phyloP scores from a whole-genome alignment of 2,888 invertebrate species.

The Priocnemis perturbator region DNA sequence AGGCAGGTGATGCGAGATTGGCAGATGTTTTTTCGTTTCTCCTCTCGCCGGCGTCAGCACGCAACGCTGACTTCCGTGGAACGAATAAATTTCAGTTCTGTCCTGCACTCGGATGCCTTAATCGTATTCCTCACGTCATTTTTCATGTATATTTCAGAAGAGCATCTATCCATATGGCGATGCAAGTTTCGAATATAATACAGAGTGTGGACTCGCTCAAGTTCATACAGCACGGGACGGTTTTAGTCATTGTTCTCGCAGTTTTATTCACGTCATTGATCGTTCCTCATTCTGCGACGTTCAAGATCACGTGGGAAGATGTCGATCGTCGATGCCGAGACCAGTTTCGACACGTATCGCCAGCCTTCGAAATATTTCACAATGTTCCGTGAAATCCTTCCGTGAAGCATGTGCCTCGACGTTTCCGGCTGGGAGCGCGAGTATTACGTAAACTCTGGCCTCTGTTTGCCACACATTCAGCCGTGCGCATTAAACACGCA shows the following conservation, averaged over 20 bases:
- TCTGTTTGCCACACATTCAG: conserved; percentile 30
- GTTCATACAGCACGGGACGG: too few species aligned
- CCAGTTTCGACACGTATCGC: too few species aligned
- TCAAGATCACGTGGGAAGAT: too few species aligned
- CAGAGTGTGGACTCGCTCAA: too few species aligned
- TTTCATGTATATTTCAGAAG: too few species aligned
- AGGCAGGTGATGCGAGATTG: conserved; percentile 69
- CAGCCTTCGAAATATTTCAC: conserved; percentile 1
- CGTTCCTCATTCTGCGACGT: too few species aligned
- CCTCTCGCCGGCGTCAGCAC: conserved; percentile 32
- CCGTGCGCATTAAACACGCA: conserved; percentile 31
- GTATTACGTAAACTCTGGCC: background rate
- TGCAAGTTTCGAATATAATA: too few species aligned
- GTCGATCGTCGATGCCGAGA: too few species aligned
- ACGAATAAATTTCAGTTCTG: conserved; percentile 28
- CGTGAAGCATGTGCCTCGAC: conserved; percentile 1
- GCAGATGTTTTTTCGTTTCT: conserved; percentile 65
- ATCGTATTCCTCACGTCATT: background rate
- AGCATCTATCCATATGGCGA: too few species aligned
- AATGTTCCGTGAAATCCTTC: conserved; percentile 1
- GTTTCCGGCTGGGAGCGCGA: conserved; percentile 20
- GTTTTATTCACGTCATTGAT: too few species aligned
- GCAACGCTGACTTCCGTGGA: conserved; percentile 45
- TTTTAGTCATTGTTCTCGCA: too few species aligned
- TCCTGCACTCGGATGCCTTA: conserved; percentile 1